phyloP scores from a whole-genome alignment of 1,140 invertebrate species.

The Streblospio benedicti region DNA sequence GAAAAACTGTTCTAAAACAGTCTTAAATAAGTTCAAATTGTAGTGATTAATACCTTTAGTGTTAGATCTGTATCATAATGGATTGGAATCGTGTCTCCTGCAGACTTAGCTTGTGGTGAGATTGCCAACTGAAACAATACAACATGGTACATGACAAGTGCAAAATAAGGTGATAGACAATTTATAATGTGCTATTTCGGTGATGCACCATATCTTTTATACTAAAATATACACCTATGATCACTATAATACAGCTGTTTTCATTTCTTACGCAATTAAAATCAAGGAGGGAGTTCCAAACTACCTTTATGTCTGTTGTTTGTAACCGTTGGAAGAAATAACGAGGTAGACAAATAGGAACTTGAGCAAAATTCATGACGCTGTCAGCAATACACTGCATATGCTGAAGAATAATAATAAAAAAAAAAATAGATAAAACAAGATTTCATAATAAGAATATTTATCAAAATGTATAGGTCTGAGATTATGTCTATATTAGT shows the following conservation, averaged over 20 bases:
- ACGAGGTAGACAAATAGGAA: slow-evolving; percentile 65
- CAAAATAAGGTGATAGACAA: neutral
- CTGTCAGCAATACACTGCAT: slow-evolving; percentile 61
- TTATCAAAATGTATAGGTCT: too few species aligned
- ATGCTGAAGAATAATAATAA: slow-evolving; percentile 51
- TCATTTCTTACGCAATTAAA: too few species aligned
- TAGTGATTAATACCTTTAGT: too few species aligned
- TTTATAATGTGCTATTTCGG: neutral
- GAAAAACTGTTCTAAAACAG: too few species aligned
- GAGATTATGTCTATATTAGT: too few species aligned
- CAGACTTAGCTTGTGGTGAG: slow-evolving; percentile 68
- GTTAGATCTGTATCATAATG: slow-evolving; percentile 68
- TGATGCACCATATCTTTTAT: neutral
- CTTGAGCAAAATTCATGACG: slow-evolving; percentile 57
- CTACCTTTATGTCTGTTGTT: slow-evolving; percentile 61
- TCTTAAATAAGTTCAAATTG: too few species aligned
- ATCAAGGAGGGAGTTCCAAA: too few species aligned
- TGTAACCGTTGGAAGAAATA: slow-evolving; percentile 84
- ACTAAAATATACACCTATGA: neutral
- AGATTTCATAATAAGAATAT: too few species aligned
- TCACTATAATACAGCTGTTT: too few species aligned
- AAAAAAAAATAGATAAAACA: neutral
- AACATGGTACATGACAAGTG: neutral
- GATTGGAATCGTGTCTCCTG: slow-evolving; percentile 66
- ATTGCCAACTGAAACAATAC: slow-evolving; percentile 59